Conservation (phyloP, 2,797 vertebrate genomes). For the Percopsis omiscomaycus region DNA sequence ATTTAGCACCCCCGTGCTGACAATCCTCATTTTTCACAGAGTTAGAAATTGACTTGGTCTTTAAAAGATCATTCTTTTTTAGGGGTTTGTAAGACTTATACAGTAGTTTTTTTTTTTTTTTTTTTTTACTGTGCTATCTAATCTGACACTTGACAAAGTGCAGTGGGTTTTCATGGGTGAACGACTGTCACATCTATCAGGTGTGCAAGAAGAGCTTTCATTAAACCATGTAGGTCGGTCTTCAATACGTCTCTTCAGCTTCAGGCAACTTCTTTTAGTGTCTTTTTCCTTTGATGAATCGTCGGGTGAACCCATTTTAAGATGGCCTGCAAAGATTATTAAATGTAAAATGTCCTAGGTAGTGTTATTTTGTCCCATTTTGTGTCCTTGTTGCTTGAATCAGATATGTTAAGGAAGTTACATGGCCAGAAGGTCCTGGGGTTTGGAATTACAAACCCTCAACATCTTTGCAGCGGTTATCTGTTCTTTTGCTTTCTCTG, state of each 20-base stretch:
- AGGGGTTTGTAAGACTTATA: slow-evolving; percentile 13
- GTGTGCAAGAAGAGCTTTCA: slow-evolving; percentile 47
- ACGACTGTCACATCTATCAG: slow-evolving; percentile 53
- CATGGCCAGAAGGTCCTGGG: background rate
- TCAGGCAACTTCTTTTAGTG: slow-evolving; percentile 17
- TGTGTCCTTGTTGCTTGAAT: background rate
- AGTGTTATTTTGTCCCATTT: background rate
- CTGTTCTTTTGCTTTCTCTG: background rate
- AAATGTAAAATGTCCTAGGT: background rate
- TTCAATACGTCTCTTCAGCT: slow-evolving; percentile 26
- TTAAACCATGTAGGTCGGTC: slow-evolving; percentile 29
- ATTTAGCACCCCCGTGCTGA: slow-evolving; percentile 36
- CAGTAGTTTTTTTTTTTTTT: slow-evolving; percentile 18
- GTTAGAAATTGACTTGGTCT: slow-evolving; percentile 39
- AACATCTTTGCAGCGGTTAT: background rate
- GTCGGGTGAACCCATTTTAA: background rate
- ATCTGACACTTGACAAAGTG: slow-evolving; percentile 73
- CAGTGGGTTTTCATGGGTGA: slow-evolving; percentile 55
- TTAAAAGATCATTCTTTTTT: slow-evolving; percentile 46
- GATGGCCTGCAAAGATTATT: background rate
- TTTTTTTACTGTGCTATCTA: slow-evolving; percentile 32
- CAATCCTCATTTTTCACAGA: slow-evolving; percentile 50
- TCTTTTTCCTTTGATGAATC: no score
- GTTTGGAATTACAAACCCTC: background rate
- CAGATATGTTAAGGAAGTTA: slow-evolving; percentile 2